These are phyloP conservation scores for Orientallactaga sibirica DNA, from an alignment of 2,797 vertebrate species.

Conservation along the genomic window DNA sequence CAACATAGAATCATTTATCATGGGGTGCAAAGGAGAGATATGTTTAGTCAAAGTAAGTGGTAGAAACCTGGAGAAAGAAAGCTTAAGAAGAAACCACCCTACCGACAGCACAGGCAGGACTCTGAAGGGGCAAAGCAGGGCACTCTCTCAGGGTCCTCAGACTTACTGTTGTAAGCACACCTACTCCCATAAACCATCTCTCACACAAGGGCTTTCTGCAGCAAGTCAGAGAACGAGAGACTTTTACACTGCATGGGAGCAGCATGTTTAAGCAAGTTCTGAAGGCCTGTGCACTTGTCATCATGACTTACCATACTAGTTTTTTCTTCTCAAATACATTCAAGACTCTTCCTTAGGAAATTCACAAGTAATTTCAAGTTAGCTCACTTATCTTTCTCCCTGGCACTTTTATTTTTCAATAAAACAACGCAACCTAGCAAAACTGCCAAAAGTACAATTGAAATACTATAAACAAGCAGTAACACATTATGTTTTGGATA, in stretches of 20 bases:
- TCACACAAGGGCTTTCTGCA: background rate
- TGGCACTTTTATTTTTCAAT: slow-evolving; percentile 65
- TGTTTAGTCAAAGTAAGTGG: background rate
- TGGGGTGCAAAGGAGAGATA: background rate
- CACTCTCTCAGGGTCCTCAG: too few relatives aligned
- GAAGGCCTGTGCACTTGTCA: background rate
- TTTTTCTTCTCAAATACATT: background rate
- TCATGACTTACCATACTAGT: background rate
- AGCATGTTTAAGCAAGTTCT: background rate
- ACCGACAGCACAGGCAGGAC: slow-evolving; percentile 18
- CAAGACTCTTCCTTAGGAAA: slow-evolving; percentile 4
- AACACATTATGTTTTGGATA: slow-evolving; percentile 86
- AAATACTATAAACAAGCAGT: slow-evolving; percentile 85
- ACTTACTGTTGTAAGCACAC: background rate
- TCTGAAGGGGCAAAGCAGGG: background rate
- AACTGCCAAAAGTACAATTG: slow-evolving; percentile 83
- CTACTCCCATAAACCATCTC: background rate
- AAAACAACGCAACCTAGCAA: slow-evolving; percentile 76
- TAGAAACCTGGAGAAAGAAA: slow-evolving; percentile 1
- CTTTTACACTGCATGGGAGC: background rate
- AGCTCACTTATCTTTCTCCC: slow-evolving; percentile 44
- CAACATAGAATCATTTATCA: background rate
- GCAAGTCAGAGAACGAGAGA: background rate
- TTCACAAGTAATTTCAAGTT: slow-evolving; percentile 60
- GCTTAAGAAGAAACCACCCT: background rate